Base-by-base conservation (phyloP, 2,113 vertebrate species). In the Physeter macrocephalus region DNA sequence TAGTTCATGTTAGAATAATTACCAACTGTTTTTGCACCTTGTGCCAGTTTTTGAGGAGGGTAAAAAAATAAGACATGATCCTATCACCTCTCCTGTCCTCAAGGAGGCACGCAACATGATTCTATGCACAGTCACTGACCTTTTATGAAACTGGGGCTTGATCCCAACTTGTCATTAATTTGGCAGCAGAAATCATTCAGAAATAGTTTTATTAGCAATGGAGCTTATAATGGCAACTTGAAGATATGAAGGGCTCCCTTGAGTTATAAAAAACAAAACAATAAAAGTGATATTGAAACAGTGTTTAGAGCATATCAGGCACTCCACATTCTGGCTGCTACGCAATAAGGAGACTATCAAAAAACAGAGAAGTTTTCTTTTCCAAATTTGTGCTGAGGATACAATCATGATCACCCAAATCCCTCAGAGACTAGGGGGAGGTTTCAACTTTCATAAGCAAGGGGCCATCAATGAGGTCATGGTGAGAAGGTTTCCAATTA, bases 361-460 rank as follows among this genome's bases (percentile, higher is more conserved):
- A 75, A 34, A 67, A 10, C 11, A 6, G 72, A 69, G 36, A 64
- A 6, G 36, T 31, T 92, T 71, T 77, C 78, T 87, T 85, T n/a
- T 66, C 61, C 83, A 54, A 77, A 77, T 88, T 4, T 91, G 71
- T 61, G 52, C n/a, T 57, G 27, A 46, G 7, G 77, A 93, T 54
- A 93, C 41, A 69, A 23, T 85, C 41, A 29, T 57, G 62, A 46
- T 43, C 85, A 77, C 88, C 72, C 23, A 90, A 59, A 62, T 57
- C 62, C 93, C 83, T 82, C 81, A 27, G 94, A 91, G 88, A 75
- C 83, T 1, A 67, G 43, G 20, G 13, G 49, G 72, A 59, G 74
- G 95, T 96, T 90, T 98, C 91, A 74, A 5, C 74, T 98, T 97
- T 93, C 97, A 84, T 36, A 74, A 91, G 85, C 62, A 64, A 88